Conservation (phyloP, 2,113 vertebrate species). For the Pantherophis guttatus region DNA sequence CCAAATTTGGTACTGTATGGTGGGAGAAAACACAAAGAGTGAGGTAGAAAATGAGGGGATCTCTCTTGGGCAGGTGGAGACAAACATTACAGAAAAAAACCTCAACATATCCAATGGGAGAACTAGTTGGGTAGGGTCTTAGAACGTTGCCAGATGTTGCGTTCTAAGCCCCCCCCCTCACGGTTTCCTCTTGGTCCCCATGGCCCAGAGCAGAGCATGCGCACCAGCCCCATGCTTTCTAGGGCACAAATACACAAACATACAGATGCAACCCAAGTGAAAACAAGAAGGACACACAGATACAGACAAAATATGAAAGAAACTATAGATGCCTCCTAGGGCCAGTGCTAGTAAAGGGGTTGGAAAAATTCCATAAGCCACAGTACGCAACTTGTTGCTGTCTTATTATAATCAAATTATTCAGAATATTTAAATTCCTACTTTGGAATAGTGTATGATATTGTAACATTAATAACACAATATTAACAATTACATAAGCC, state of each 20-base stretch:
- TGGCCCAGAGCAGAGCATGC: background rate
- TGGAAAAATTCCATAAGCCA: background rate
- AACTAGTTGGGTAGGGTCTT: background rate
- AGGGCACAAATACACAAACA: background rate
- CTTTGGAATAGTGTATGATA: background rate
- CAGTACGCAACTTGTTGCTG: background rate
- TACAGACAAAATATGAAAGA: background rate
- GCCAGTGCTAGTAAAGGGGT: background rate
- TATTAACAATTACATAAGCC: slow-evolving; percentile 1
- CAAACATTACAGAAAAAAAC: background rate
- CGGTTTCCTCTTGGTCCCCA: background rate
- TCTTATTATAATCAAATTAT: slow-evolving; percentile 1
- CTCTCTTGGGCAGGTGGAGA: background rate
- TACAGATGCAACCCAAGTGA: background rate
- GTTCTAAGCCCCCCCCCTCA: background rate
- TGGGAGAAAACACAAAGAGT: background rate
- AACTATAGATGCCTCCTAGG: background rate
- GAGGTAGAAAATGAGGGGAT: background rate
- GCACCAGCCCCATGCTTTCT: background rate
- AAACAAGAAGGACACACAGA: background rate
- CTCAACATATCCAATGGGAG: background rate
- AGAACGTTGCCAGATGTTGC: background rate
- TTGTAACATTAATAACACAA: background rate
- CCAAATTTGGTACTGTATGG: background rate
- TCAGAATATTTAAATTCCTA: slow-evolving; percentile 10